Conservation (phyloP, 2,113 vertebrate genomes). For the Dipodomys stephensi region DNA sequence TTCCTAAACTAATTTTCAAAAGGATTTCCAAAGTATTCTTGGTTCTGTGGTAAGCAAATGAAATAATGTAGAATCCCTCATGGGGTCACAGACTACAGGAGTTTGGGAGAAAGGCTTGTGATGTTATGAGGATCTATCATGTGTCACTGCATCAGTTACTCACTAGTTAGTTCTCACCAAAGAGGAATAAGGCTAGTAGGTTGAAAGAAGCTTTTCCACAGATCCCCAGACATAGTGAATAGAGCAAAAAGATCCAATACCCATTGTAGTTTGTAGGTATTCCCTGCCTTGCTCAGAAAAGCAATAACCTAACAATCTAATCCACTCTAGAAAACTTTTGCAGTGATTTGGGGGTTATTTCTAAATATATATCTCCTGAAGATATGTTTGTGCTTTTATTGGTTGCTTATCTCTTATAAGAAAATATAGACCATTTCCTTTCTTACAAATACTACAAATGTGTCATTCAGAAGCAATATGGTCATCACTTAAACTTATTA, state of each 20-base stretch:
- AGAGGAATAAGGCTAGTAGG: neutral
- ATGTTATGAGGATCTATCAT: neutral
- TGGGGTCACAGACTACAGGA: neutral
- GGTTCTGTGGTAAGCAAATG: neutral
- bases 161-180: neutral
- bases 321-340: neutral
- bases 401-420: neutral
- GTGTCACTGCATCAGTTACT: neutral
- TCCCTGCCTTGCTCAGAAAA: neutral
- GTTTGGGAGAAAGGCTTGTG: neutral
- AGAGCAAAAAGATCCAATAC: neutral
- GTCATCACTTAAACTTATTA: neutral
- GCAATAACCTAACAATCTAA: neutral
- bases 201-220: neutral
- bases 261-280: neutral
- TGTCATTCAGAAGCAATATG: neutral
- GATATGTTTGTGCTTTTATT: neutral
- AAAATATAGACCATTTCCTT: neutral
- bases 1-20: constrained; percentile 17
- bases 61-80: neutral
- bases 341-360: neutral
- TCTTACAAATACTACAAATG: neutral
- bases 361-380: neutral
- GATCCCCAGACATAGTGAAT: neutral
- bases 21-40: neutral